A percentile compares a stretch with the other conserved stretches of the same genome.
Evolutionary conservation across 2,888 invertebrate species (phyloP).

Genomic region (Sarcophaga carnaria): DNA sequence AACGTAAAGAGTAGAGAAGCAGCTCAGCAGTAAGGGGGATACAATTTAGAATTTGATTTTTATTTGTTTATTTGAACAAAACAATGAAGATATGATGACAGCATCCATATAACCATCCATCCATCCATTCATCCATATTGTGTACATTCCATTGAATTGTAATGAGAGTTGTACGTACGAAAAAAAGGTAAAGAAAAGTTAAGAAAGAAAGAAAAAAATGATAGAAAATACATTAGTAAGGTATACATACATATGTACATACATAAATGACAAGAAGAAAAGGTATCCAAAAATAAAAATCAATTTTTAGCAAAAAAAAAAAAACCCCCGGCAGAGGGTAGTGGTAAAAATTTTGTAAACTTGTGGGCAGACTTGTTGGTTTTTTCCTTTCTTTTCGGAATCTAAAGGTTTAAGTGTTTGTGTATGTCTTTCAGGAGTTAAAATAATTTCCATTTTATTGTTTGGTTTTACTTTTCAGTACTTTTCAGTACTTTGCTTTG

Average conservation of each 20-base stretch:
- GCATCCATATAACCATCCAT: conserved; percentile 29
- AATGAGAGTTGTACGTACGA: conserved; percentile 15
- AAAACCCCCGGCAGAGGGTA: too few relatives aligned
- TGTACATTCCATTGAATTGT: conserved; percentile 18
- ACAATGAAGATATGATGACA: conserved; percentile 58
- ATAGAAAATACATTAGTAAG: background rate
- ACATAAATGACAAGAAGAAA: background rate
- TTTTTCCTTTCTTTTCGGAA: too few relatives aligned
- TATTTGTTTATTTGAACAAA: conserved; percentile 40
- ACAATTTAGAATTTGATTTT: conserved; percentile 1
- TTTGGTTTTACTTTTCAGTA: background rate
- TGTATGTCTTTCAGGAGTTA: background rate
- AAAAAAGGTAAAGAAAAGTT: background rate
- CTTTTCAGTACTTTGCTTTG: background rate
- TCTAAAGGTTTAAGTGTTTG: background rate
- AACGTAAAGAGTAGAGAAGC: background rate
- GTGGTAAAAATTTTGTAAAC: background rate
- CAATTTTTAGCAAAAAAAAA: conserved; percentile 19
- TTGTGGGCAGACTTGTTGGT: background rate
- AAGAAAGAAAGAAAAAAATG: conserved; percentile 3
- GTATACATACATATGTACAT: background rate
- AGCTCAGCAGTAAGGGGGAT: background rate
- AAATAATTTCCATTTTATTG: background rate
- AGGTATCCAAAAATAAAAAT: conserved; percentile 36
- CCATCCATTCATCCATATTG: conserved; percentile 9